Conservation (phyloP, 2,797 vertebrate genomes). For the Typhlichthys subterraneus region DNA sequence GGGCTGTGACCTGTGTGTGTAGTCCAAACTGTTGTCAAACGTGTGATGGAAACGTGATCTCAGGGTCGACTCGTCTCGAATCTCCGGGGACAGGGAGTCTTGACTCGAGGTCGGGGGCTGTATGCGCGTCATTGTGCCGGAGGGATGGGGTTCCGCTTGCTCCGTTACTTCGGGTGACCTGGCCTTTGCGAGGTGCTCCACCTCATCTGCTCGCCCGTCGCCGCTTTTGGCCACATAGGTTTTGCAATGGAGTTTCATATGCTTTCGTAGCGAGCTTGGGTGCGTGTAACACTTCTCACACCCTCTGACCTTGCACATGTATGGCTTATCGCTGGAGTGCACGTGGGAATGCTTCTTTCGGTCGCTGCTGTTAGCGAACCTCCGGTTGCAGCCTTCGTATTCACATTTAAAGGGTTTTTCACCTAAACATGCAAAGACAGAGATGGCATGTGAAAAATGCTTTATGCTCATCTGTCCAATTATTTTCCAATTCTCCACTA, state of each 20-base stretch:
- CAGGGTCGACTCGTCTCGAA: constrained; percentile 67
- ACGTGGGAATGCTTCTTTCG: constrained; percentile 76
- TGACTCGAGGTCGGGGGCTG: constrained; percentile 54
- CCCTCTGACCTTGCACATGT: constrained; percentile 79
- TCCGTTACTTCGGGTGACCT: constrained; percentile 62
- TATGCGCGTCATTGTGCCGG: constrained; percentile 37
- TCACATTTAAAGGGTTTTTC: constrained; percentile 84
- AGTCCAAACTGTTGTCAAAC: constrained; percentile 80
- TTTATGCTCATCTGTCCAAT: background rate
- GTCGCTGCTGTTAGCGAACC: constrained; percentile 80
- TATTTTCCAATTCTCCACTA: too few species aligned
- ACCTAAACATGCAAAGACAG: constrained; percentile 77
- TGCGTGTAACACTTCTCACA: constrained; percentile 75
- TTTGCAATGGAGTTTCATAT: constrained; percentile 82
- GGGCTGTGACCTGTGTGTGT: constrained; percentile 77
- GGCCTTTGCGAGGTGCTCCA: constrained; percentile 49
- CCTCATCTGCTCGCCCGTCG: constrained; percentile 58
- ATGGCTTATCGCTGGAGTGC: constrained; percentile 76
- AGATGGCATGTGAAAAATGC: constrained; percentile 55
- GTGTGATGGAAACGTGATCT: constrained; percentile 81
- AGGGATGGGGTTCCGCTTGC: constrained; percentile 57
- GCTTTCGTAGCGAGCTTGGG: constrained; percentile 72
- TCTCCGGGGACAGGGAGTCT: constrained; percentile 69
- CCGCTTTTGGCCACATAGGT: constrained; percentile 56
- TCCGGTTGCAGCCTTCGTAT: constrained; percentile 79